These are phyloP conservation scores for Bubo blakistoni DNA, from an alignment of 2,113 vertebrate species.

Conservation along the genomic window DNA sequence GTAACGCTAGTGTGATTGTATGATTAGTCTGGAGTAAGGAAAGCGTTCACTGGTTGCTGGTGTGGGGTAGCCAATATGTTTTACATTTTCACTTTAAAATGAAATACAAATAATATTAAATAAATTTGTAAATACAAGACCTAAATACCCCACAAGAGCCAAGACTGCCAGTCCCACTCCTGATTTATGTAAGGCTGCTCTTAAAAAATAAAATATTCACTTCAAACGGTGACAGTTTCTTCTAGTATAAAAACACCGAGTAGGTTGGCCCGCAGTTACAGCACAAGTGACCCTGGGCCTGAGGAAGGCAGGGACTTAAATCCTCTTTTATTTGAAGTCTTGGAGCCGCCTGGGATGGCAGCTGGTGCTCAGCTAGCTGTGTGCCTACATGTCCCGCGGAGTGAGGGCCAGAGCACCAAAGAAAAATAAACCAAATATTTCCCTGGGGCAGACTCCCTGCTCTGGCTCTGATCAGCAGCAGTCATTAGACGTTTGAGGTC, in stretches of 20 bases:
- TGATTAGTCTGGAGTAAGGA: background rate
- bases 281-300: rapidly evolving
- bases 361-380: background rate
- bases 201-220: background rate
- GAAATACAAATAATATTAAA: background rate
- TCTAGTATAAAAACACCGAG: background rate
- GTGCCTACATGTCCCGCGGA: rapidly evolving
- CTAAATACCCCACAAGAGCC: background rate
- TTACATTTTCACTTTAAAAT: background rate
- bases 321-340: background rate
- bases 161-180: background rate
- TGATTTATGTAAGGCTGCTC: background rate
- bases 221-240: background rate
- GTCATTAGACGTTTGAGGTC: background rate
- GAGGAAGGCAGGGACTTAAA: background rate
- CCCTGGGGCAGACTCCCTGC: background rate
- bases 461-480: background rate
- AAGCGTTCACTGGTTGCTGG: background rate
- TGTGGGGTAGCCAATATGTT: background rate
- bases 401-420: background rate
- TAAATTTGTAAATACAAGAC: background rate
- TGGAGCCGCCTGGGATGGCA: background rate
- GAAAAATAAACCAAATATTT: background rate
- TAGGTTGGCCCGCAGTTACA: too few species aligned
- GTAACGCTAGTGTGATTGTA: background rate